phyloP scores from a whole-genome alignment of 92 coral and sea anemone species.

The Epizoanthus rinbou region DNA sequence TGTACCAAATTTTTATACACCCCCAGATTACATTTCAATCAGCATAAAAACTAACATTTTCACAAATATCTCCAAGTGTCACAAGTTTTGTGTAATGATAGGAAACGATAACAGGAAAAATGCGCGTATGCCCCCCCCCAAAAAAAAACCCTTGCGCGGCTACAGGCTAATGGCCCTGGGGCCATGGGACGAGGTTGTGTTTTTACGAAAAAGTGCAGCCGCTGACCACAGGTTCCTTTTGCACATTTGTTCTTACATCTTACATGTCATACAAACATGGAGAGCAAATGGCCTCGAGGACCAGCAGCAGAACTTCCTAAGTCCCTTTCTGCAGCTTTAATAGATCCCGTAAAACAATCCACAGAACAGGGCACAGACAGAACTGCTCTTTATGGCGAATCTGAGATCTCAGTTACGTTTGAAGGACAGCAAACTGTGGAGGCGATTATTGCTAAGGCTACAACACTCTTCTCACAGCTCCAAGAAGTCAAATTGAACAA shows the following conservation, averaged over 20 bases:
- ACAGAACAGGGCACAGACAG: slow-evolving; percentile 23
- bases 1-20: no score
- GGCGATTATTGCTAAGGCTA: slow-evolving; percentile 11
- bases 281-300: slow-evolving; percentile 25
- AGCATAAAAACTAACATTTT: no score
- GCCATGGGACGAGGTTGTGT: no score
- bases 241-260: background rate
- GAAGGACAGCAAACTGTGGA: slow-evolving; percentile 35
- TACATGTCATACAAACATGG: slow-evolving; percentile 43
- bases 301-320: background rate
- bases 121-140: no score
- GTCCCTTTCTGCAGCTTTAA: slow-evolving; percentile 1
- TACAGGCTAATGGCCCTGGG: no score
- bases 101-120: no score
- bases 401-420: slow-evolving; percentile 28
- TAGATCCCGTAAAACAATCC: slow-evolving; percentile 28
- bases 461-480: slow-evolving; percentile 25
- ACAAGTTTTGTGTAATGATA: no score
- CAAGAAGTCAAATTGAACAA: slow-evolving; percentile 26
- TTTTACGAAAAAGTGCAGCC: background rate
- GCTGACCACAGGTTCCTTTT: background rate
- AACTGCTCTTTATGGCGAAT: slow-evolving; percentile 2
- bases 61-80: no score
- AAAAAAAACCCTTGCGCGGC: no score
- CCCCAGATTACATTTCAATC: no score